Evolutionary conservation across 2,113 vertebrate species (phyloP).

Genomic region (Acanthochromis polyacanthus): DNA sequence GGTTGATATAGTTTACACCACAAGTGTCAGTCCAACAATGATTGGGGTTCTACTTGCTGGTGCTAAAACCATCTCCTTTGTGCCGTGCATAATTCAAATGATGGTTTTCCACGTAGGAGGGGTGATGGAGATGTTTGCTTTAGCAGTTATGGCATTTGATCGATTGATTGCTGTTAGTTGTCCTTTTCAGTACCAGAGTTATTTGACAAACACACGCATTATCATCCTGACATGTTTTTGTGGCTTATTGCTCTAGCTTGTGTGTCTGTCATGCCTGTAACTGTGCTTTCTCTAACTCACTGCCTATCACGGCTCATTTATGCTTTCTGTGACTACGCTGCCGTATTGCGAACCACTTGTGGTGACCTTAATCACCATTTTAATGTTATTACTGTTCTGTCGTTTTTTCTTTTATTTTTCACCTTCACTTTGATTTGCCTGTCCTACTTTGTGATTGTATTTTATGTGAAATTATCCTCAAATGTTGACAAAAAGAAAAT

Average conservation of each 20-base stretch:
- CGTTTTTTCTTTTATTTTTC: slow-evolving; percentile 47
- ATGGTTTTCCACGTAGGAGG: slow-evolving; percentile 25
- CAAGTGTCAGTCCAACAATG: slow-evolving; percentile 52
- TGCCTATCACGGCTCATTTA: slow-evolving; percentile 47
- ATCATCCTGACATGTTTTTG: slow-evolving; percentile 14
- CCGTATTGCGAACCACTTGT: slow-evolving; percentile 51
- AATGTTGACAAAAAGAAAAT: slow-evolving; percentile 53
- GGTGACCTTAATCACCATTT: slow-evolving; percentile 55
- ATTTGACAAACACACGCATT: slow-evolving; percentile 47
- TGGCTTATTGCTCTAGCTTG: slow-evolving; percentile 45
- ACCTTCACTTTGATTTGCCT: slow-evolving; percentile 56
- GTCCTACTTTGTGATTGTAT: slow-evolving; percentile 44
- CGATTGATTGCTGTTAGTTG: slow-evolving; percentile 50
- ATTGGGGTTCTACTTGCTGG: slow-evolving; percentile 45
- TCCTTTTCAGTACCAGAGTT: slow-evolving; percentile 53
- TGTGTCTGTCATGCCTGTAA: slow-evolving; percentile 10
- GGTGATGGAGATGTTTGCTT: slow-evolving; percentile 62
- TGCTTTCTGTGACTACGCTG: slow-evolving; percentile 60
- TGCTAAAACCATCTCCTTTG: slow-evolving; percentile 46
- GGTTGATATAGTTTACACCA: slow-evolving; percentile 57
- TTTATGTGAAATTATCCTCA: slow-evolving; percentile 20
- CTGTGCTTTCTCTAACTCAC: slow-evolving; percentile 35
- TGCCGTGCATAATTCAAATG: slow-evolving; percentile 55
- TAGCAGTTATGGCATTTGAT: slow-evolving; percentile 63
- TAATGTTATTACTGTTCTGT: slow-evolving; percentile 11